Evolutionary conservation across 2,113 vertebrate species (phyloP).

Genomic region (Gambusia affinis): DNA sequence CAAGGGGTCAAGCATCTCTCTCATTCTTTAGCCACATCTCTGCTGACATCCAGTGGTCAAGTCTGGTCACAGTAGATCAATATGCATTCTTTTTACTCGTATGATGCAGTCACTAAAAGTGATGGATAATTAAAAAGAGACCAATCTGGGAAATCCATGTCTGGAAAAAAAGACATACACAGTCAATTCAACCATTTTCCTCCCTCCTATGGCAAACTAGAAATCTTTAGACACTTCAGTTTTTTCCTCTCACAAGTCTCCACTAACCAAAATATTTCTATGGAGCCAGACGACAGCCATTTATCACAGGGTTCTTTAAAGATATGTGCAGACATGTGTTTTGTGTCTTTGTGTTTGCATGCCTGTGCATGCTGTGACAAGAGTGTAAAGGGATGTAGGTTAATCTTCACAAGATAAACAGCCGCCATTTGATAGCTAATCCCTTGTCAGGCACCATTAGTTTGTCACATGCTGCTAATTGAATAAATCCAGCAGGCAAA

Average conservation of each 20-base stretch:
- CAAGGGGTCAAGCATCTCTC: background rate
- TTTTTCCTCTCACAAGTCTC: background rate
- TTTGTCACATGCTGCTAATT: conserved; percentile 39
- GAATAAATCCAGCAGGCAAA: conserved; percentile 45
- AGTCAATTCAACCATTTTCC: background rate
- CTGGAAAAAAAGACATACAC: background rate
- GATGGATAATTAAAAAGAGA: background rate
- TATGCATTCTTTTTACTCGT: background rate
- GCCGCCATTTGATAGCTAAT: conserved; percentile 70
- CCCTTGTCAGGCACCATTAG: conserved; percentile 67
- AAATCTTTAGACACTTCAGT: background rate
- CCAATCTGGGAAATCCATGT: background rate
- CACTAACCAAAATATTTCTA: conserved; percentile 41
- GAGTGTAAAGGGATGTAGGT: conserved; percentile 56
- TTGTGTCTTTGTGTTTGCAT: conserved; percentile 12
- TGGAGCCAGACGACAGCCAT: conserved; percentile 32
- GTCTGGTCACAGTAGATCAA: conserved; percentile 12
- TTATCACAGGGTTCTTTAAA: conserved; percentile 31
- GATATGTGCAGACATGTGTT: conserved; percentile 18
- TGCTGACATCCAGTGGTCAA: conserved; percentile 66
- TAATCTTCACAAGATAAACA: conserved; percentile 62
- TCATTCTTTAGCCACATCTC: conserved; percentile 16
- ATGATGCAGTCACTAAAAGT: background rate
- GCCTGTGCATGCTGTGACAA: conserved; percentile 33
- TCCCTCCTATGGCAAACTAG: conserved; percentile 1